These are phyloP conservation scores for Tarsius wallacei DNA, from an alignment of 2,797 vertebrate genomes.

Conservation along the genomic window DNA sequence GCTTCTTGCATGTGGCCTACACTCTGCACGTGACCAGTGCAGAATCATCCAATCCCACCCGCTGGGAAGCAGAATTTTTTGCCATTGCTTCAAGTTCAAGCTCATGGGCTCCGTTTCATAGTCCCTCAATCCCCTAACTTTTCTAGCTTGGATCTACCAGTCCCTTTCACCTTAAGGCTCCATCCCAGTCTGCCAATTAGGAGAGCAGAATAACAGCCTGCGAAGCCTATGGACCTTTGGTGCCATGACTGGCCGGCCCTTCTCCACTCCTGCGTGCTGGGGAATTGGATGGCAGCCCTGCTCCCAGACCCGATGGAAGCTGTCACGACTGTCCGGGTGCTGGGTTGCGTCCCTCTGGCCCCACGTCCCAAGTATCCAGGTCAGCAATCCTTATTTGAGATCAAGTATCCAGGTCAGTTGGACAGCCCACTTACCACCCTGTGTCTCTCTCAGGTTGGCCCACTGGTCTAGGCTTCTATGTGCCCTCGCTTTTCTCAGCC, in stretches of 20 bases:
- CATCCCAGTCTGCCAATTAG: rapidly evolving
- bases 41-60: neutral
- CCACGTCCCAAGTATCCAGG: no score
- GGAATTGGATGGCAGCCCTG: neutral
- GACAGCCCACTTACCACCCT: no score
- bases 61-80: neutral
- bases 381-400: no score
- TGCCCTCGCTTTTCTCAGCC: neutral
- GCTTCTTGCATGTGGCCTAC: neutral
- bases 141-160: neutral
- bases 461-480: neutral
- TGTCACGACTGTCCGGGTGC: rapidly evolving
- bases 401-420: neutral
- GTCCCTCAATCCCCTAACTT: neutral
- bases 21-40: no score
- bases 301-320: neutral
- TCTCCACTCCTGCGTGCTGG: rapidly evolving
- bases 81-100: neutral
- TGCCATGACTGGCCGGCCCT: neutral
- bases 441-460: neutral
- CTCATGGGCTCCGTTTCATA: neutral
- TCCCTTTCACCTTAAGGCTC: neutral
- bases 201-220: neutral
- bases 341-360: neutral
- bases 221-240: no score